Conservation (phyloP, 92 coral and sea anemone species). For the Siderastrea radians region DNA sequence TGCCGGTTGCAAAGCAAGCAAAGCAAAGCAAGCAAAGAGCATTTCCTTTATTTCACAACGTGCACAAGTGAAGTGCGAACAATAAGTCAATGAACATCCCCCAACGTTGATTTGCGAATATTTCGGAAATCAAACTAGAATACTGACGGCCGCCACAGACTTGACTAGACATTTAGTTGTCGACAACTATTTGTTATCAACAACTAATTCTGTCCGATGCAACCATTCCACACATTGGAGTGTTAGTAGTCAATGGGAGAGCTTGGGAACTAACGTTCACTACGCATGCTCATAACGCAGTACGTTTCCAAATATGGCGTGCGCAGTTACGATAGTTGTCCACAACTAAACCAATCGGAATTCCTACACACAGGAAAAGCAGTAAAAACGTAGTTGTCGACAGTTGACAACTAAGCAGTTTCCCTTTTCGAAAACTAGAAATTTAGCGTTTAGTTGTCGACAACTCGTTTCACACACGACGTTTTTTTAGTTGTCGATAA, state of each 20-base stretch:
- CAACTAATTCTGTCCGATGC: neutral
- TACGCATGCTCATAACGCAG: neutral
- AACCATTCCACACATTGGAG: conserved; percentile 13
- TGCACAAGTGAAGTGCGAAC: no score
- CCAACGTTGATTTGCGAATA: no score
- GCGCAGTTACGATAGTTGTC: neutral
- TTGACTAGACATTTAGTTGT: neutral
- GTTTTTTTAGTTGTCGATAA: no score
- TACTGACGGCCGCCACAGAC: neutral
- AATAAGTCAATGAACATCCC: no score
- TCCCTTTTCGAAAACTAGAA: neutral
- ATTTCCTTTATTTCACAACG: no score
- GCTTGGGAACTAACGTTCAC: neutral
- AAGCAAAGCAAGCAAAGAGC: no score
- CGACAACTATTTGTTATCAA: neutral
- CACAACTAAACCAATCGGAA: neutral
- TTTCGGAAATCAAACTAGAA: no score
- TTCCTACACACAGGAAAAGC: neutral
- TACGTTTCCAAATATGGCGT: neutral
- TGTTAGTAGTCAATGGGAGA: neutral
- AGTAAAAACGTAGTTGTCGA: neutral
- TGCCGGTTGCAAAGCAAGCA: no score
- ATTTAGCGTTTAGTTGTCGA: neutral
- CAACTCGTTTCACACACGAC: neutral
- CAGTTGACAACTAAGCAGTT: neutral